Base-by-base conservation (phyloP, 2,113 vertebrate genomes). In the Calyptomena viridis region DNA sequence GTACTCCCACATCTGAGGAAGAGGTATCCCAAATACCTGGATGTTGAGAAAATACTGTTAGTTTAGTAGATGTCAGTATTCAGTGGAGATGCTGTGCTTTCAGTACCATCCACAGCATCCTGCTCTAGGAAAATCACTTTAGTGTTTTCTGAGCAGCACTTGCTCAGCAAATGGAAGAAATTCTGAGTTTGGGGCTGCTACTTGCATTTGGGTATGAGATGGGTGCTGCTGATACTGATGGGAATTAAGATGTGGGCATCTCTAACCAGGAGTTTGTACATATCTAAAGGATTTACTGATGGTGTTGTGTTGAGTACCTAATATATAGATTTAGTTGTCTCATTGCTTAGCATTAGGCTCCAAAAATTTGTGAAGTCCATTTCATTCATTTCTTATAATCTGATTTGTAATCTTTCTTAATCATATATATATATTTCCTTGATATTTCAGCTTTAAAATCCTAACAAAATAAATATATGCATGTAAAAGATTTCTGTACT, bases 21-120 rank as follows among this genome's bases (percentile, higher is more conserved):
- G 60, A 62, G 31, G 22, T 39, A 3, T 66, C n/a, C 77, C n/a
- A 63, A 46, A 17, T 27, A 72, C 12, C 40, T 74, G 39, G 17
- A 14, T 71, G 28, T 50, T 49, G 59, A 69, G 27, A 40, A 62
- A 71, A 24, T 49, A 4, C 19, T 71, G 5, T 28, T 60, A 5
- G 35, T 53, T 69, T 62, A 44, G 9, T 14, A 24, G 27, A 33
- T 0, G 0, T 5, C 9, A 49, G 1, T 27, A 13, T 49, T 87
- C 17, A 28, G 10, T 74, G 68, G 31, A 31, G 14, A 33, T 80
- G 59, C 59, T 84, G n/a, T 87, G 50, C 30, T 91, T 53, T 74
- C 87, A 58, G 50, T 13, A 9, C 40, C 18, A 52, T 8, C 52
- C n/a, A 15, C 35, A 79, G 20, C 20, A 63, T 73, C 24, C 46